A percentile compares a stretch with the other conserved stretches of the same genome.
These are phyloP conservation scores for Pleuronectes platessa DNA, from an alignment of 2,113 vertebrate genomes.

Conservation along the genomic window DNA sequence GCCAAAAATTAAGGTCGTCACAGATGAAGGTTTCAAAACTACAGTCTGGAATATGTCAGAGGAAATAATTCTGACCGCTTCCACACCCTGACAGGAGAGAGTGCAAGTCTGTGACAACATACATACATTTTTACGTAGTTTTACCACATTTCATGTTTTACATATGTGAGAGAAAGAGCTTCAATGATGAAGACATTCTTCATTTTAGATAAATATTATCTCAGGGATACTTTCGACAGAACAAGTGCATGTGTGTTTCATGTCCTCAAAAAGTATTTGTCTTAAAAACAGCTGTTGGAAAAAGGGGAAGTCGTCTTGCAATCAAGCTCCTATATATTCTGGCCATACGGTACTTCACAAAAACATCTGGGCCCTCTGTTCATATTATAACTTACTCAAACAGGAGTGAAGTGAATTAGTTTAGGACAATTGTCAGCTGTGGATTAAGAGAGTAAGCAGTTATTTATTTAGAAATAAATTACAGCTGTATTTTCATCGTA, in stretches of 20 bases:
- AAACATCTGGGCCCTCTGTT: background rate
- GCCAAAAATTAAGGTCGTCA: background rate
- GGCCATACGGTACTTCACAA: background rate
- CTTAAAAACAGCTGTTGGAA: background rate
- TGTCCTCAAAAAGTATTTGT: background rate
- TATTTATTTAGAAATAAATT: background rate
- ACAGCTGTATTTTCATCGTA: background rate
- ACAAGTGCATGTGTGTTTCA: background rate
- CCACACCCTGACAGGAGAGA: too few relatives aligned
- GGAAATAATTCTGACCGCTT: background rate
- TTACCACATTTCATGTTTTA: background rate
- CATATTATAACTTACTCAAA: background rate
- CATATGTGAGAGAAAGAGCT: background rate
- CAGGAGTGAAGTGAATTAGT: background rate
- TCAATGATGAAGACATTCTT: background rate
- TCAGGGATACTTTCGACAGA: background rate
- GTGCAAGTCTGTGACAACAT: too few relatives aligned
- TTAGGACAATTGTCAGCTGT: background rate
- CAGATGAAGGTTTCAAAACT: background rate
- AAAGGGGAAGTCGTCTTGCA: background rate
- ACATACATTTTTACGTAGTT: too few relatives aligned
- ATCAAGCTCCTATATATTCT: background rate
- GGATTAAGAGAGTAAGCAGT: background rate
- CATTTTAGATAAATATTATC: background rate
- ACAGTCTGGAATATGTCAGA: background rate